A percentile compares a stretch with the other conserved stretches of the same genome.
Conservation (phyloP, 2,113 vertebrate species). For the mouse (Mus musculus) region DNA sequence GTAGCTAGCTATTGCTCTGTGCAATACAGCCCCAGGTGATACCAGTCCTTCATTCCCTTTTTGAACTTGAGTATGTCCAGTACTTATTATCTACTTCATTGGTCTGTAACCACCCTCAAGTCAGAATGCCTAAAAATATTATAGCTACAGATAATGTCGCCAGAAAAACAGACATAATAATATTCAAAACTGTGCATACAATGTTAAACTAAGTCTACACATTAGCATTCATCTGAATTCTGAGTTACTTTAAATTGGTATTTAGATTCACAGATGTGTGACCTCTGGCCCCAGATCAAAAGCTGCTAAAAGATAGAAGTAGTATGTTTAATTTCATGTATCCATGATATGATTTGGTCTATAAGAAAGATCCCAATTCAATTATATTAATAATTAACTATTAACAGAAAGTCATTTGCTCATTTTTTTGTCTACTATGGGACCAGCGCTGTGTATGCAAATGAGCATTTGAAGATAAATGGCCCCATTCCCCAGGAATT, state of each 20-base stretch:
- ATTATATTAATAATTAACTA: not conserved
- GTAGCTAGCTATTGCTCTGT: constrained; percentile 4
- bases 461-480: constrained; percentile 46
- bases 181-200: not conserved
- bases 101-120: not conserved
- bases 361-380: not conserved
- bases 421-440: not conserved
- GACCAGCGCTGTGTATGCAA: not conserved
- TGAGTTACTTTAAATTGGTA: not conserved
- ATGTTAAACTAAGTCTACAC: constrained; percentile 33
- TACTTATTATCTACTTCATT: constrained; percentile 47
- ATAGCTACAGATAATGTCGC: not conserved
- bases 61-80: constrained; percentile 13
- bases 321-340: not conserved
- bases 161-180: not conserved
- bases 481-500: not conserved
- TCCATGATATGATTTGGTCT: not conserved
- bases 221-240: constrained; percentile 17
- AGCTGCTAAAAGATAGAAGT: not conserved
- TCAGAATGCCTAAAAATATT: constrained; percentile 33
- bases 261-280: not conserved
- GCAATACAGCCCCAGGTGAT: not conserved
- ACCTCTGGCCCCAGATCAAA: not conserved
- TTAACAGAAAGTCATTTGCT: constrained; percentile 11
- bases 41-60: not conserved